phyloP scores from a whole-genome alignment of 1,140 invertebrate genomes.

The Pseudomyrmex pallidus region DNA sequence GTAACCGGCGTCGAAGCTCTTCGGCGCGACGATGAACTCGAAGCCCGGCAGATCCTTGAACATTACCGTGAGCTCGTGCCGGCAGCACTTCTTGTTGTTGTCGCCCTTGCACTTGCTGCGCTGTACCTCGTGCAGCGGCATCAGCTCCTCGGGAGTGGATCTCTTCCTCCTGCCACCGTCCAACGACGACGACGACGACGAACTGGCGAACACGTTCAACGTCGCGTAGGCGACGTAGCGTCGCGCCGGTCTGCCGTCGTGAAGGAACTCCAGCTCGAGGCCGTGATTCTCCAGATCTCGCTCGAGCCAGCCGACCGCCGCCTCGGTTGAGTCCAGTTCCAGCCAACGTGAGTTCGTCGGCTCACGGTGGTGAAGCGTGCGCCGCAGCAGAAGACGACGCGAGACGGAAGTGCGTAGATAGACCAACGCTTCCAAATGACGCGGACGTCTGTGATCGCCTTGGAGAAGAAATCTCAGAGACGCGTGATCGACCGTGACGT shows the following conservation, averaged over 20 bases:
- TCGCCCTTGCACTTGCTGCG: constrained; percentile 85
- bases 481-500: constrained; percentile 74
- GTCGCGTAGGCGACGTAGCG: constrained; percentile 78
- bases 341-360: constrained; percentile 81
- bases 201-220: constrained; percentile 83
- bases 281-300: constrained; percentile 82
- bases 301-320: constrained; percentile 84
- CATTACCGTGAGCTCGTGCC: constrained; percentile 88
- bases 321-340: constrained; percentile 86
- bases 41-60: constrained; percentile 90
- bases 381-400: constrained; percentile 22
- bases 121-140: constrained; percentile 80
- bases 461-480: constrained; percentile 72
- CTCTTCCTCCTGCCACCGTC: constrained; percentile 46
- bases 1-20: constrained; percentile 90
- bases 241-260: constrained; percentile 74
- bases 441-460: constrained; percentile 22
- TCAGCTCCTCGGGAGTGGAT: constrained; percentile 76
- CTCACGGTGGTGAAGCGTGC: constrained; percentile 29
- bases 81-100: constrained; percentile 87
- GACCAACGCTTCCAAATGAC: constrained; percentile 59
- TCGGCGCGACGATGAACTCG: constrained; percentile 90
- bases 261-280: constrained; percentile 85
- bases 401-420: constrained; percentile 54
- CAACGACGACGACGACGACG: background rate